These are phyloP conservation scores for Artibeus jamaicensis DNA, from an alignment of 2,797 vertebrate species.

Conservation along the genomic window DNA sequence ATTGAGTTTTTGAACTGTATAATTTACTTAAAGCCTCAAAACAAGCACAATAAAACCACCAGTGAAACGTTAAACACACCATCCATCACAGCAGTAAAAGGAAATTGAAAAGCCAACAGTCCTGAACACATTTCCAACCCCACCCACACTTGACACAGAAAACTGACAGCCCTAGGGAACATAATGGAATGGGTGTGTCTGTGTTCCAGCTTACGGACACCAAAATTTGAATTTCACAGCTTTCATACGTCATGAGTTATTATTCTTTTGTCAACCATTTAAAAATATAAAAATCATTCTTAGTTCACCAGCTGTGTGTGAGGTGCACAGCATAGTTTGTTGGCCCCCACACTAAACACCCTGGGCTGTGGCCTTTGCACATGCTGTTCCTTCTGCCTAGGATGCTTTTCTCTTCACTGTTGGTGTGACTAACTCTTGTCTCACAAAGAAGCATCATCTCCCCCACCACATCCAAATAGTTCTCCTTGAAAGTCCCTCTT, in stretches of 20 bases:
- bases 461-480: neutral
- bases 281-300: neutral
- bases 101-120: neutral
- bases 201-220: neutral
- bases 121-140: neutral
- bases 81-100: neutral
- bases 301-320: neutral
- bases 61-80: neutral
- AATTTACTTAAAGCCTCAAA: neutral
- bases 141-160: neutral
- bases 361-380: neutral
- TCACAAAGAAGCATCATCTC: neutral
- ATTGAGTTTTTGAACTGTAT: neutral
- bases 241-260: neutral
- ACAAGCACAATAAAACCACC: neutral
- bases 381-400: neutral
- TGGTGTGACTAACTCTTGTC: neutral
- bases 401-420: neutral
- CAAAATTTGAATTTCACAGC: neutral
- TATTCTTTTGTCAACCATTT: neutral
- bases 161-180: neutral
- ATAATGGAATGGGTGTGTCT: neutral
- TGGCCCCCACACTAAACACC: neutral
- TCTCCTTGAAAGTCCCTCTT: neutral
- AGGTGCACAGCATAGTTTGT: neutral